A percentile compares a stretch with the other conserved stretches of the same genome.
Evolutionary conservation across 2,888 invertebrate species (phyloP).

Genomic region (Ichneumoninae sp.): DNA sequence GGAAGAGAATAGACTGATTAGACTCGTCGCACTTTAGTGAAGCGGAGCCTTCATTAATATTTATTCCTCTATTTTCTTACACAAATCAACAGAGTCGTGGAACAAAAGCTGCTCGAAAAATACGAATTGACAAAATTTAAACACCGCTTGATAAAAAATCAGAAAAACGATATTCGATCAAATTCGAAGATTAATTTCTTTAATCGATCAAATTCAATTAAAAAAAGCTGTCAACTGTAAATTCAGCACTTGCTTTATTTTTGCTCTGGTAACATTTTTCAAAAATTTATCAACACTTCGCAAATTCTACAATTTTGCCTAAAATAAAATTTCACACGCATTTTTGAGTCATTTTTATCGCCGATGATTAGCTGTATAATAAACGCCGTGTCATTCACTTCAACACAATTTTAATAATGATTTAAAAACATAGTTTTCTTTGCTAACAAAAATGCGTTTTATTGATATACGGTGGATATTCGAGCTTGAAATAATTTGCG

Average conservation of each 20-base stretch:
- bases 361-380: background rate
- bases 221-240: background rate
- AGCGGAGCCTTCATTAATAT: background rate
- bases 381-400: no score
- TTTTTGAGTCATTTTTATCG: background rate
- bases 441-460: background rate
- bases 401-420: background rate
- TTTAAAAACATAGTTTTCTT: background rate
- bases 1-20: conserved; percentile 3
- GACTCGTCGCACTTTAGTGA: background rate
- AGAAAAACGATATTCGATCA: background rate
- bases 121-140: background rate
- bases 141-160: background rate
- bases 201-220: background rate
- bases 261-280: background rate
- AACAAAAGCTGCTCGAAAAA: background rate
- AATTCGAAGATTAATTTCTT: background rate
- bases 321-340: background rate
- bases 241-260: background rate
- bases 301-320: no score
- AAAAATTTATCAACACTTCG: no score
- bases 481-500: background rate
- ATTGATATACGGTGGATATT: background rate
- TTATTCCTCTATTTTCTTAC: background rate
- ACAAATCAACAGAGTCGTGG: background rate